These are phyloP conservation scores for Camelus dromedarius DNA, from an alignment of 2,113 vertebrate genomes.

Conservation along the genomic window DNA sequence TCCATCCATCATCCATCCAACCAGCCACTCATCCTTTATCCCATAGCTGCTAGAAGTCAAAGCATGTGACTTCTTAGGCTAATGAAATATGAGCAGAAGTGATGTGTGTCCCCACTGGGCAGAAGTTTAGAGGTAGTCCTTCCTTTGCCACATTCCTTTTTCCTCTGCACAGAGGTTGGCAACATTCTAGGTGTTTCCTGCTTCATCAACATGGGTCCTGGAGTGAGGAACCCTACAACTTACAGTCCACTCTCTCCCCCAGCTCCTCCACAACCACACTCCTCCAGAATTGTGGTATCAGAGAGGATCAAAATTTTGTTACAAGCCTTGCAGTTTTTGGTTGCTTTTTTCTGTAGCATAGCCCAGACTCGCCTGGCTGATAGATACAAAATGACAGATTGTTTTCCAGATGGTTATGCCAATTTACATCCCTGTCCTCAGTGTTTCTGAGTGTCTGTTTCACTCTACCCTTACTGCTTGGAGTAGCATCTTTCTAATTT, in stretches of 20 bases:
- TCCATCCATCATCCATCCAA: not conserved
- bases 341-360: not conserved
- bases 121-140: not conserved
- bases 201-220: not conserved
- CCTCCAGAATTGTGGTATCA: not conserved
- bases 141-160: not conserved
- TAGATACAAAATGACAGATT: conserved; percentile 32
- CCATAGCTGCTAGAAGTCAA: not conserved
- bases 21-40: not conserved
- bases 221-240: accelerated
- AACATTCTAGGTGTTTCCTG: not conserved
- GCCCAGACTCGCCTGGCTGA: not conserved
- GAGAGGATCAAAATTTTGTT: not conserved
- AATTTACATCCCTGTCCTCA: not conserved
- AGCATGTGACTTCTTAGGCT: not conserved
- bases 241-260: not conserved
- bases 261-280: accelerated
- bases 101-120: accelerated
- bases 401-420: conserved; percentile 55
- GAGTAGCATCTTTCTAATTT: not conserved
- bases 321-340: accelerated
- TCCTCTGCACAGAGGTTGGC: not conserved
- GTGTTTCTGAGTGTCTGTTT: not conserved
- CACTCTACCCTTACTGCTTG: not conserved
- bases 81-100: not conserved